A percentile compares a stretch with the other conserved stretches of the same genome.
phyloP scores from a whole-genome alignment of 64 coral and sea anemone species.

The Stichodactyla helianthus region DNA sequence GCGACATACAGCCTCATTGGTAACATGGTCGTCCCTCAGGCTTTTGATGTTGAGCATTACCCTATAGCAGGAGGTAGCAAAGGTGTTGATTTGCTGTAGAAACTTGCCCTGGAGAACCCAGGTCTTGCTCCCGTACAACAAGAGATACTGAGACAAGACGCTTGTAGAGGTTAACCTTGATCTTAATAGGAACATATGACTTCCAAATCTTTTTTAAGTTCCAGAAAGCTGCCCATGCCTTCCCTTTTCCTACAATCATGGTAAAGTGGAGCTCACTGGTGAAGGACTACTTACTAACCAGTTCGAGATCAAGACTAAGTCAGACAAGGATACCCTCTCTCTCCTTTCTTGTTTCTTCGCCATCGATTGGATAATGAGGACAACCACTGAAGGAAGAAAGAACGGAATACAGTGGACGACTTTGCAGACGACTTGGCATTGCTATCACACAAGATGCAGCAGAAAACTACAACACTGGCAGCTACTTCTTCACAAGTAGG shows the following conservation, averaged over 20 bases:
- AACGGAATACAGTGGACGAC: conserved; percentile 29
- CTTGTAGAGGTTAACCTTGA: no score
- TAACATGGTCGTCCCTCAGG: no score
- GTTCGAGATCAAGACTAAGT: neutral
- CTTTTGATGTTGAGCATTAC: no score
- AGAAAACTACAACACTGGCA: neutral
- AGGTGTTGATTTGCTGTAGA: no score
- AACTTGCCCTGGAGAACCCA: no score
- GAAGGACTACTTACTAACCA: neutral
- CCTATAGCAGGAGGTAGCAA: no score
- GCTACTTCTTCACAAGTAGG: neutral
- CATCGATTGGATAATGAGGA: conserved; percentile 22
- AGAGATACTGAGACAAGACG: no score
- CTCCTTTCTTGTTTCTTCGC: conserved; percentile 8
- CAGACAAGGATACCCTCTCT: neutral
- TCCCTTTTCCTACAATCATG: neutral
- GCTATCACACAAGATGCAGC: conserved; percentile 27
- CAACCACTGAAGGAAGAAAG: neutral
- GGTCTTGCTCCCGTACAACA: no score
- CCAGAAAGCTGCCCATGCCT: no score
- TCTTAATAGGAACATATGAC: no score
- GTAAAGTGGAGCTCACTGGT: neutral
- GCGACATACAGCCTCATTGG: no score
- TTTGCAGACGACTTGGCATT: conserved; percentile 4
- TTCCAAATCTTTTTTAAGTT: no score